phyloP scores from a whole-genome alignment of 2,113 vertebrate genomes.

The Sebastes schlegelii region DNA sequence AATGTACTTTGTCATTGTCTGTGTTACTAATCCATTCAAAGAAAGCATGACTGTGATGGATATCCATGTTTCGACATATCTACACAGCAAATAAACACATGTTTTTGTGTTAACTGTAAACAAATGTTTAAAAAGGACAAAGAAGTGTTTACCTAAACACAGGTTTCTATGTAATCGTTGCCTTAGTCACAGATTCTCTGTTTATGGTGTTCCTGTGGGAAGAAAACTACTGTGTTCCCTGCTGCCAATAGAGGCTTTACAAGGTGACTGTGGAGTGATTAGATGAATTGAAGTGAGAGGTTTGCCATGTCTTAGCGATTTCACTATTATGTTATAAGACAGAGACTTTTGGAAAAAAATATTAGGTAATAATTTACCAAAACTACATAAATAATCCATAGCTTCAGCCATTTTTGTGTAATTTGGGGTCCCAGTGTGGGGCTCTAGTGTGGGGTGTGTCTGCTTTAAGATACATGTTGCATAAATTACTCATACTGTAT shows the following conservation, averaged over 20 bases:
- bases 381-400: constrained; percentile 26
- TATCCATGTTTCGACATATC: constrained; percentile 32
- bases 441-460: constrained; percentile 1
- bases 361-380: constrained; percentile 27
- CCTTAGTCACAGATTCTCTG: constrained; percentile 54
- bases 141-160: constrained; percentile 57
- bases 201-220: constrained; percentile 56
- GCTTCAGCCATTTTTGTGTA: constrained; percentile 28
- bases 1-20: constrained; percentile 26
- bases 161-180: constrained; percentile 40
- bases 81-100: constrained; percentile 17
- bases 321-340: constrained; percentile 33
- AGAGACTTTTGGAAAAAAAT: not conserved
- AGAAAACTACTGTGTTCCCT: constrained; percentile 25
- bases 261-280: constrained; percentile 42
- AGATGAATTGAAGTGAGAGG: constrained; percentile 28
- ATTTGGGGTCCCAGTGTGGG: constrained; percentile 30
- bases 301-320: constrained; percentile 32
- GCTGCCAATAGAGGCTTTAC: constrained; percentile 44
- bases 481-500: constrained; percentile 18
- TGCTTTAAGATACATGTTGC: constrained; percentile 26
- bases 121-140: constrained; percentile 41
- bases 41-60: constrained; percentile 28
- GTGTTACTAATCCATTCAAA: constrained; percentile 37
- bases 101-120: constrained; percentile 48